Percentiles rank a stretch among this genome's conserved stretches.
These are phyloP conservation scores for Pseudeuparius sepicola DNA, from an alignment of 2,888 invertebrate genomes.

Conservation along the genomic window DNA sequence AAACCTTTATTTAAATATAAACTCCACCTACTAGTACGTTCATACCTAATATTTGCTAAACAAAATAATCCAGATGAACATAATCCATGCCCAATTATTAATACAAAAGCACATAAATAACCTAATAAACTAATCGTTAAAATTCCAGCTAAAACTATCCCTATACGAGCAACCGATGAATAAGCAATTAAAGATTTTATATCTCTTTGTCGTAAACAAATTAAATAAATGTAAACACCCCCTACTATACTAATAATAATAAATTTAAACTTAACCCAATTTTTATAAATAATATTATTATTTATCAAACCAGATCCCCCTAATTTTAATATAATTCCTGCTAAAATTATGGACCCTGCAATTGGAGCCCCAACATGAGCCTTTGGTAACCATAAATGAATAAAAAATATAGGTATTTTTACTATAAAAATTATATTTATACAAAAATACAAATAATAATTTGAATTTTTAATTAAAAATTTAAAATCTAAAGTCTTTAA, in stretches of 20 bases:
- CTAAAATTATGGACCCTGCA: constrained; percentile 64
- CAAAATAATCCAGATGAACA: constrained; percentile 59
- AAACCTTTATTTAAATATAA: constrained; percentile 54
- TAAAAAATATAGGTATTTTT: constrained; percentile 59
- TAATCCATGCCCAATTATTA: constrained; percentile 57
- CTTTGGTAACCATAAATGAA: constrained; percentile 62
- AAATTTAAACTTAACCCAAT: constrained; percentile 43
- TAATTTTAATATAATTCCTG: constrained; percentile 61
- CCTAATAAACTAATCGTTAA: constrained; percentile 48
- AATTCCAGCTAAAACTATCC: constrained; percentile 49
- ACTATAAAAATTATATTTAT: constrained; percentile 57
- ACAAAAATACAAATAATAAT: too few species aligned
- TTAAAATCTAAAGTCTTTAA: constrained; percentile 39
- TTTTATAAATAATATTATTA: constrained; percentile 42
- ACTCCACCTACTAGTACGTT: constrained; percentile 49
- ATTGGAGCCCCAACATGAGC: constrained; percentile 70
- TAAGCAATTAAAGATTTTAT: constrained; percentile 65
- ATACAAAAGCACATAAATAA: constrained; percentile 29
- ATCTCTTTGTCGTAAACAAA: constrained; percentile 60
- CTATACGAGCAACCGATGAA: constrained; percentile 64
- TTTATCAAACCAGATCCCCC: constrained; percentile 59
- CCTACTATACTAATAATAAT: constrained; percentile 50
- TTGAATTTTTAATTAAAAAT: constrained; percentile 46
- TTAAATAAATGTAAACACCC: constrained; percentile 49
- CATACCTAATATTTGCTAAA: constrained; percentile 55